Conservation (phyloP, 2,113 vertebrate genomes). For the Corvus cornix region DNA sequence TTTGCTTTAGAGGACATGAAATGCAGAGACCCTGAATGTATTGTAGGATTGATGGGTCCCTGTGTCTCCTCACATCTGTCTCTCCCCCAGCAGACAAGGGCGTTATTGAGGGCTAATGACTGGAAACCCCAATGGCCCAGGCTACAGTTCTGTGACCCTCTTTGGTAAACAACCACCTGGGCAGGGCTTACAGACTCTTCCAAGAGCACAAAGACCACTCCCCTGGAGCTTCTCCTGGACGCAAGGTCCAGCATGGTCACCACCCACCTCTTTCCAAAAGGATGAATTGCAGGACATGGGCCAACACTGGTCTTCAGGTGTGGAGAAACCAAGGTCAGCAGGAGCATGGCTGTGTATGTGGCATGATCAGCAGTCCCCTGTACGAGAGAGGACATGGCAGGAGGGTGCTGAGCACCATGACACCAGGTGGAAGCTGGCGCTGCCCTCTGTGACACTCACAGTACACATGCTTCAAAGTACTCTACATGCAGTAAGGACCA, state of each 20-base stretch:
- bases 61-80: rapidly evolving
- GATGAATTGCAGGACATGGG: rapidly evolving
- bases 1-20: not conserved
- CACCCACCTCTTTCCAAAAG: not conserved
- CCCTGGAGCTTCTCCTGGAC: not conserved
- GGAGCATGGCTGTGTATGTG: rapidly evolving
- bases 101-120: not conserved
- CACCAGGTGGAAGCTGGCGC: not conserved
- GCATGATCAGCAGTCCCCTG: not conserved
- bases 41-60: not conserved
- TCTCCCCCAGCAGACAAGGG: not conserved
- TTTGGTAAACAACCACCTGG: not conserved
- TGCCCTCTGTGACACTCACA: not conserved
- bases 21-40: not conserved
- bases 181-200: not conserved
- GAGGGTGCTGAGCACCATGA: rapidly evolving
- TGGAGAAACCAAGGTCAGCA: not conserved
- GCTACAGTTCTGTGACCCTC: not conserved
- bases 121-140: not conserved
- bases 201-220: not conserved
- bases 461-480: rapidly evolving
- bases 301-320: rapidly evolving
- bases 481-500: not conserved
- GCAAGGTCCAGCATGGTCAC: rapidly evolving
- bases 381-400: rapidly evolving